These are phyloP conservation scores for Cryptoprocta ferox DNA, from an alignment of 2,797 vertebrate species.

Conservation along the genomic window DNA sequence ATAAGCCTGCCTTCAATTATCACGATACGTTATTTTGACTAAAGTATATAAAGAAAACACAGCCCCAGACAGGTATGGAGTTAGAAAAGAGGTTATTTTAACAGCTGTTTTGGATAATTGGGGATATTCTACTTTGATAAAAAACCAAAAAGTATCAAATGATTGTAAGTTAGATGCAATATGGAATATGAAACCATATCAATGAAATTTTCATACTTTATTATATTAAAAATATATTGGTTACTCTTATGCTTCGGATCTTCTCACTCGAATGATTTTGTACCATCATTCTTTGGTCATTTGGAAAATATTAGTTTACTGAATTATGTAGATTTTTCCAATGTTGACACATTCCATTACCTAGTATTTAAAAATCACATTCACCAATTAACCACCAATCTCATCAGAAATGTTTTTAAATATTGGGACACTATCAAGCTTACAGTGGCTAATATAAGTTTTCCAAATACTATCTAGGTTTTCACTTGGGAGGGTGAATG, in stretches of 20 bases:
- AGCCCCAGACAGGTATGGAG: neutral
- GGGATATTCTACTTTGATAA: constrained; percentile 17
- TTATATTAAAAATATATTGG: neutral
- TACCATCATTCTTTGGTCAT: neutral
- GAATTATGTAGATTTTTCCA: neutral
- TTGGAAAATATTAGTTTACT: constrained; percentile 14
- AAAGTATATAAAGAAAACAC: constrained; percentile 11
- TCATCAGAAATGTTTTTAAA: neutral
- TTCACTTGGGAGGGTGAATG: neutral
- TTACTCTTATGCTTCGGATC: neutral
- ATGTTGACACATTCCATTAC: neutral
- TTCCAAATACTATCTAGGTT: neutral
- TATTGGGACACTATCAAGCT: neutral
- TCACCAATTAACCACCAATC: neutral
- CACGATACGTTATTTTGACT: neutral
- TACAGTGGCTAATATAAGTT: neutral
- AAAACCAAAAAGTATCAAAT: neutral
- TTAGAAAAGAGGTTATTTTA: constrained; percentile 31
- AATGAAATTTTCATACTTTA: neutral
- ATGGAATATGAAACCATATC: neutral
- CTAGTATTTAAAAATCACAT: neutral
- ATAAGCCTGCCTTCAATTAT: neutral
- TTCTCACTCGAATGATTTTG: neutral
- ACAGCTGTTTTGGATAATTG: constrained; percentile 23
- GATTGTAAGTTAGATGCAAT: constrained; percentile 1